Evolutionary conservation across 2,113 vertebrate genomes (phyloP).

Genomic region (Hippocampus abdominalis): DNA sequence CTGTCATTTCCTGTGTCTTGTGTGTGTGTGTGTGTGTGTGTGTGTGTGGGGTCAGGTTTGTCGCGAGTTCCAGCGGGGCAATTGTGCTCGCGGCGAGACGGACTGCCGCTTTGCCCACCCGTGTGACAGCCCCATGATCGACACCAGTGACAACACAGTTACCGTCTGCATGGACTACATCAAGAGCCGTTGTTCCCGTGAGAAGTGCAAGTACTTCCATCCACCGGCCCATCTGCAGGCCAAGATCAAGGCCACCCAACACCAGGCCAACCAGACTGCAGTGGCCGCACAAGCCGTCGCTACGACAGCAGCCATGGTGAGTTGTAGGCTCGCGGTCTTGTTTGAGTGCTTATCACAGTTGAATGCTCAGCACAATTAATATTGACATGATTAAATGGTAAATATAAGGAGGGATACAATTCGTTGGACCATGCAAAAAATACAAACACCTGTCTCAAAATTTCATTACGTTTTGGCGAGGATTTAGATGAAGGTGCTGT

Average conservation of each 20-base stretch:
- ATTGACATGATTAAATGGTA: background rate
- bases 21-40: background rate
- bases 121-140: slow-evolving; percentile 97
- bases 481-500: background rate
- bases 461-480: background rate
- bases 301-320: slow-evolving; percentile 91
- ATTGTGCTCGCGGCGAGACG: slow-evolving; percentile 94
- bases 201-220: slow-evolving; percentile 99
- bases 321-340: background rate
- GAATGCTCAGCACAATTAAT: background rate
- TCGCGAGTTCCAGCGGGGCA: slow-evolving; percentile 97
- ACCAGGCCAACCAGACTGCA: slow-evolving; percentile 96
- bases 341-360: background rate
- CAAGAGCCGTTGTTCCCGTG: slow-evolving; percentile 98
- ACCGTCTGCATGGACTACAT: slow-evolving; percentile 99
- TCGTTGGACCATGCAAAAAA: background rate
- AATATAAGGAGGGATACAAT: background rate
- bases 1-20: background rate
- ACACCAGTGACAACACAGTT: slow-evolving; percentile 98
- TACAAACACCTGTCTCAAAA: background rate
- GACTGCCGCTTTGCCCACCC: slow-evolving; percentile 98
- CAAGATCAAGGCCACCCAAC: slow-evolving; percentile 97
- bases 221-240: slow-evolving; percentile 98
- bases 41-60: slow-evolving; percentile 75
- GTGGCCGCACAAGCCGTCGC: slow-evolving; percentile 91